Percentiles rank a stretch among this genome's conserved stretches.
These are phyloP conservation scores for Ooceraea biroi DNA, from an alignment of 1,140 invertebrate species.

Conservation along the genomic window DNA sequence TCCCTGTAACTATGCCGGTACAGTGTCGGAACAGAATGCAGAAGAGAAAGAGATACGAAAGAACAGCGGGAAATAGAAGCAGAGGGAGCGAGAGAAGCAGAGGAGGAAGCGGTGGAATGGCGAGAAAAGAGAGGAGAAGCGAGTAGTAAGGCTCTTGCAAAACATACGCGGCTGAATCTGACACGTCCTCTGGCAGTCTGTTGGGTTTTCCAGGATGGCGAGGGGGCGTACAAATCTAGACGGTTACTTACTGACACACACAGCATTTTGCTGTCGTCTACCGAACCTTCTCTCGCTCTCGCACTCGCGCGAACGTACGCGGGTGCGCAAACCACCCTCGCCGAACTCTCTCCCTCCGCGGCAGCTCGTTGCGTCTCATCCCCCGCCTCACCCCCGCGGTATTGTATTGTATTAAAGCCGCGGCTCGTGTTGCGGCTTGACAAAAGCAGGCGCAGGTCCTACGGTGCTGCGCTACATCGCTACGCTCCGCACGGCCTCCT, in stretches of 20 bases:
- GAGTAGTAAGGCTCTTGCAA: slow-evolving; percentile 70
- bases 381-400: slow-evolving; percentile 38
- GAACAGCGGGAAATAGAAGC: slow-evolving; percentile 42
- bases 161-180: slow-evolving; percentile 75
- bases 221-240: slow-evolving; percentile 78
- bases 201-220: slow-evolving; percentile 72
- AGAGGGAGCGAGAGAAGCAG: slow-evolving; percentile 17
- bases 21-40: slow-evolving; percentile 45
- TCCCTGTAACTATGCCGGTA: slow-evolving; percentile 33
- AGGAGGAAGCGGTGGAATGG: neutral
- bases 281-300: slow-evolving; percentile 67
- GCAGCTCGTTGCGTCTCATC: slow-evolving; percentile 46
- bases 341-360: slow-evolving; percentile 33
- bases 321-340: neutral
- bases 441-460: slow-evolving; percentile 69
- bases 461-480: slow-evolving; percentile 26
- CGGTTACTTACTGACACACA: slow-evolving; percentile 80
- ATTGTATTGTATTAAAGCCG: slow-evolving; percentile 76
- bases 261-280: slow-evolving; percentile 72
- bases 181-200: slow-evolving; percentile 75
- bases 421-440: slow-evolving; percentile 73
- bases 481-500: neutral
- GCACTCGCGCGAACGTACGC: slow-evolving; percentile 32
- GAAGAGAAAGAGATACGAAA: slow-evolving; percentile 55
- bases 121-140: slow-evolving; percentile 66